A percentile compares a stretch with the other conserved stretches of the same genome.
phyloP scores from a whole-genome alignment of 2,797 vertebrate genomes.

The Erethizon dorsatum region DNA sequence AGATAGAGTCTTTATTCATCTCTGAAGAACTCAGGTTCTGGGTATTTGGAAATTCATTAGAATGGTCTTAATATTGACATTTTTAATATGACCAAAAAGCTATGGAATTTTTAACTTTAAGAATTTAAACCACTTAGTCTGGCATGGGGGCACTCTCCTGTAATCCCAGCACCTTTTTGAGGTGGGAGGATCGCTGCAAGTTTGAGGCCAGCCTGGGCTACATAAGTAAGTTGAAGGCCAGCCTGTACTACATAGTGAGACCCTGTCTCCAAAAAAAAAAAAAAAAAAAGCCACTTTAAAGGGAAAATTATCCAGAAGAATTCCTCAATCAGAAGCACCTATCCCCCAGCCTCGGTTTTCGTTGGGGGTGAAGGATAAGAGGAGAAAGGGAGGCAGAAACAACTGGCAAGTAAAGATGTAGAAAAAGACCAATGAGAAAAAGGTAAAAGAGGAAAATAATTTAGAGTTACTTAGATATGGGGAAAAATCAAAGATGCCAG shows the following conservation, averaged over 20 bases:
- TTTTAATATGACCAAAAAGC: not conserved
- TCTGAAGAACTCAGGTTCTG: not conserved
- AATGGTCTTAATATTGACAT: not conserved
- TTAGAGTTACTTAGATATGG: not conserved
- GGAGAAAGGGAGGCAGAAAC: not conserved
- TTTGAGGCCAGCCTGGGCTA: not conserved
- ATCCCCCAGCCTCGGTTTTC: not conserved
- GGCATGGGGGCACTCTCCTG: not conserved
- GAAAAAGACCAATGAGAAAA: not conserved
- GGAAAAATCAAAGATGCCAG: not conserved
- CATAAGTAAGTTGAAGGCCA: not conserved
- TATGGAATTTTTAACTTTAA: conserved; percentile 13
- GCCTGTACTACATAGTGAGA: not conserved
- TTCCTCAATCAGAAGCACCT: not conserved
- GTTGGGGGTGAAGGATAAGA: not conserved
- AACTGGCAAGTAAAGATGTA: not conserved
- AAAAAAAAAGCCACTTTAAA: not conserved
- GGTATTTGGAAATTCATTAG: not conserved
- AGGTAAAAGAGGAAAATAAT: not conserved
- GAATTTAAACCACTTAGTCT: not conserved
- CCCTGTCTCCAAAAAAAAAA: not conserved
- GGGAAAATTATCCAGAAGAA: not conserved
- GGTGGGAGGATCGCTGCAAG: not conserved
- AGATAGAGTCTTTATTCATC: not conserved
- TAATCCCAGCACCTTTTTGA: not conserved